phyloP scores from a whole-genome alignment of 92 coral and sea anemone genomes.

The Phenganax stokvisi region DNA sequence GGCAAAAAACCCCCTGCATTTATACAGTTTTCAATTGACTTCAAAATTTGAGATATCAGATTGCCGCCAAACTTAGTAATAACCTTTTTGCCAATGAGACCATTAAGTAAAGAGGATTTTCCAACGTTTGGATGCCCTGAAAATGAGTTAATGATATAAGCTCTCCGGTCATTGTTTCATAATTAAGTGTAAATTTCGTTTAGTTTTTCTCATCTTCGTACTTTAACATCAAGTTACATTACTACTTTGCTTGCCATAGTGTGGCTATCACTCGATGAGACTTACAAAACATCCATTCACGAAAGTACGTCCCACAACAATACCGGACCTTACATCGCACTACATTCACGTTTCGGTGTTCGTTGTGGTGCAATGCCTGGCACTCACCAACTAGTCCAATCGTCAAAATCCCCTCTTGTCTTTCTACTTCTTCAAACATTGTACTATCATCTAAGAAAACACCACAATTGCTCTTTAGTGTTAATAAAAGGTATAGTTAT shows the following conservation, averaged over 20 bases:
- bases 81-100: constrained; percentile 87
- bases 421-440: constrained; percentile 62
- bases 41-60: not conserved
- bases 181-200: too few relatives aligned
- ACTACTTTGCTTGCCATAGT: too few relatives aligned
- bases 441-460: constrained; percentile 29
- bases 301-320: too few relatives aligned
- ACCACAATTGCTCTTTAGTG: too few relatives aligned
- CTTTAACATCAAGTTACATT: too few relatives aligned
- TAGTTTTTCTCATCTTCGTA: too few relatives aligned
- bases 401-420: constrained; percentile 62
- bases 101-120: constrained; percentile 85
- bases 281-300: too few relatives aligned
- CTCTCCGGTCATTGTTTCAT: not conserved
- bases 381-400: constrained; percentile 79
- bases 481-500: too few relatives aligned
- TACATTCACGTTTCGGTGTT: not conserved
- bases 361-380: not conserved
- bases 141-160: not conserved
- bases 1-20: not conserved
- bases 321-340: not conserved
- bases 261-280: too few relatives aligned
- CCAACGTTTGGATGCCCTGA: constrained; percentile 98
- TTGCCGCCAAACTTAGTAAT: not conserved
- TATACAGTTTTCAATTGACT: too few relatives aligned